phyloP scores from a whole-genome alignment of 2,797 vertebrate genomes.

The Macropus fuliginosus region DNA sequence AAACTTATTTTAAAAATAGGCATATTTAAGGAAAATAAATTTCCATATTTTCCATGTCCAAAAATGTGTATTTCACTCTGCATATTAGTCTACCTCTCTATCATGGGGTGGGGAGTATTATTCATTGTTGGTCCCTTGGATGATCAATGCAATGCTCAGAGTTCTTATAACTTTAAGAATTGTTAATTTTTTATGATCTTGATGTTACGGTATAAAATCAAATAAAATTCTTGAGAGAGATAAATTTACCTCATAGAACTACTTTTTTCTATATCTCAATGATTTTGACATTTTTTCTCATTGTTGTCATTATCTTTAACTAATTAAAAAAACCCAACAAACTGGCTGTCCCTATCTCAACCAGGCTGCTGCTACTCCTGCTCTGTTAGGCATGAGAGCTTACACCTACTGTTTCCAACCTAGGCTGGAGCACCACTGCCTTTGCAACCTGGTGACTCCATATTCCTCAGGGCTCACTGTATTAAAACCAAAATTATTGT shows the following conservation, averaged over 20 bases:
- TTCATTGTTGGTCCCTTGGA: not conserved
- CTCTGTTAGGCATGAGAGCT: not conserved
- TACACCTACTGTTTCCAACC: not conserved
- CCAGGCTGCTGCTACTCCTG: too few relatives aligned
- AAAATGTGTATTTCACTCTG: not conserved
- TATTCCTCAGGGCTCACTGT: not conserved
- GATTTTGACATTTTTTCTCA: not conserved
- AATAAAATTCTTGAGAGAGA: not conserved
- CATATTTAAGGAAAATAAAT: not conserved
- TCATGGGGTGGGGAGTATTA: not conserved
- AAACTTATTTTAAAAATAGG: not conserved
- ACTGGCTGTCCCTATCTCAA: too few relatives aligned
- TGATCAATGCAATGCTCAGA: not conserved
- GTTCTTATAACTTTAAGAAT: not conserved
- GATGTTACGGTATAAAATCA: not conserved
- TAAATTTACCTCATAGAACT: not conserved
- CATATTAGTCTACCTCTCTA: not conserved
- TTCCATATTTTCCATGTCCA: not conserved
- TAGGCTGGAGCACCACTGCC: not conserved
- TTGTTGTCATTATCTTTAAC: not conserved
- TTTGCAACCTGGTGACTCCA: not conserved
- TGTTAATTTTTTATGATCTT: not conserved
- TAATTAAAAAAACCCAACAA: too few relatives aligned
- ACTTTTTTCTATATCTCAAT: not conserved
- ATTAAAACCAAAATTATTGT: not conserved